Conservation (phyloP, 1,140 invertebrate species). For the Cataglyphis hispanica region DNA sequence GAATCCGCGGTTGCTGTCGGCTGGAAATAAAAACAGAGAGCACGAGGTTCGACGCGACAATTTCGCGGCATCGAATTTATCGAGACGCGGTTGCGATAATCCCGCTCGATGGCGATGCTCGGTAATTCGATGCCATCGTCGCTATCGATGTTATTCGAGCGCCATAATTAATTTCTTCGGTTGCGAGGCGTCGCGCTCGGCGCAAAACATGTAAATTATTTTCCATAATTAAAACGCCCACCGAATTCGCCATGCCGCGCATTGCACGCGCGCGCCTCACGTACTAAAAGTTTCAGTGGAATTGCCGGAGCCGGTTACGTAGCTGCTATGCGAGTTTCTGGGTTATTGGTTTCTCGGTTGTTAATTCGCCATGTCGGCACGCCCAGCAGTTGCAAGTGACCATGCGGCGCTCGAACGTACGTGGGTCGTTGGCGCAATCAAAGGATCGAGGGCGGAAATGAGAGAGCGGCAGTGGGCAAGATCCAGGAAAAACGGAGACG, state of each 20-base stretch:
- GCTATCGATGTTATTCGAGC: neutral
- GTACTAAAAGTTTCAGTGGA: conserved; percentile 49
- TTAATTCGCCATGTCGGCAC: conserved; percentile 73
- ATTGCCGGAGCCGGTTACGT: conserved; percentile 12
- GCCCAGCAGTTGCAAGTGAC: conserved; percentile 51
- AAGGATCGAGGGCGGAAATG: conserved; percentile 39
- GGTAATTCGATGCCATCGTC: neutral
- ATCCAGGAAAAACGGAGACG: conserved; percentile 40
- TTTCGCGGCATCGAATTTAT: conserved; percentile 1
- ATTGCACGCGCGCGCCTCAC: neutral
- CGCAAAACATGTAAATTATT: conserved; percentile 50
- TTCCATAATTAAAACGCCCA: conserved; percentile 58
- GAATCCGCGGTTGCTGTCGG: neutral
- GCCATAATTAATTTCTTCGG: conserved; percentile 40
- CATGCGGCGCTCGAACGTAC: conserved; percentile 56
- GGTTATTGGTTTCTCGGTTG: conserved; percentile 72
- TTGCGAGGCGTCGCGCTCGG: conserved; percentile 7
- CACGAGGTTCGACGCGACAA: neutral
- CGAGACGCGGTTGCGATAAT: conserved; percentile 19
- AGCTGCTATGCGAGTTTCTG: conserved; percentile 41
- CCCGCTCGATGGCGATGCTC: neutral
- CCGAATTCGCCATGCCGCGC: neutral
- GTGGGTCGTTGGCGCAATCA: conserved; percentile 72
- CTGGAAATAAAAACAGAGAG: neutral
- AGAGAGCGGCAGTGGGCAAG: conserved; percentile 10